These are phyloP conservation scores for Temnothorax ravouxi DNA, from an alignment of 2,888 invertebrate genomes.

Conservation along the genomic window DNA sequence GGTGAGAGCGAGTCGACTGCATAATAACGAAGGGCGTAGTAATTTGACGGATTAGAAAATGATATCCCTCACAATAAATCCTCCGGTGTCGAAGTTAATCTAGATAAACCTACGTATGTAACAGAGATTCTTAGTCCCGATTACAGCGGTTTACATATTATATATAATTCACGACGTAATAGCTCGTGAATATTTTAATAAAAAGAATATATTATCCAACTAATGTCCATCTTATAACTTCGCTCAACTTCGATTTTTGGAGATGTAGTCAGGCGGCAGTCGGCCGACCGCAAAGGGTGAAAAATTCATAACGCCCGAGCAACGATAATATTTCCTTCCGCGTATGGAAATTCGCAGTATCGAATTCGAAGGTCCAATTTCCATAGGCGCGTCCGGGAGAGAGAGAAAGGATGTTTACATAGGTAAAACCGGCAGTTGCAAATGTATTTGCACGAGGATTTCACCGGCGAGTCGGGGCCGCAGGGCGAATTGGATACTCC, in stretches of 20 bases:
- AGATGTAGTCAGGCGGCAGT: too few species aligned
- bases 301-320: neutral
- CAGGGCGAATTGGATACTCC: constrained; percentile 57
- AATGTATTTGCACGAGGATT: constrained; percentile 72
- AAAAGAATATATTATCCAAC: neutral
- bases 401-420: constrained; percentile 61
- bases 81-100: constrained; percentile 23
- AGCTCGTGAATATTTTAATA: neutral
- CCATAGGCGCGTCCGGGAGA: constrained; percentile 54
- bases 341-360: constrained; percentile 39
- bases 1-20: constrained; percentile 51
- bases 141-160: neutral
- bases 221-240: neutral
- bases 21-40: constrained; percentile 55
- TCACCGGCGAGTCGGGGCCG: constrained; percentile 53
- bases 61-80: constrained; percentile 19
- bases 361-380: constrained; percentile 65
- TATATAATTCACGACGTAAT: neutral
- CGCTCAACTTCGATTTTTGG: neutral
- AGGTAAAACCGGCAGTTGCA: constrained; percentile 67
- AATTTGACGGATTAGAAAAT: constrained; percentile 47
- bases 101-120: constrained; percentile 11
- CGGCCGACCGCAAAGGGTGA: neutral
- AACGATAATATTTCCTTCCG: constrained; percentile 3
- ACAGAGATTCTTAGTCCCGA: neutral